phyloP scores from a whole-genome alignment of 2,113 vertebrate species.

The Vulpes ferrilata region DNA sequence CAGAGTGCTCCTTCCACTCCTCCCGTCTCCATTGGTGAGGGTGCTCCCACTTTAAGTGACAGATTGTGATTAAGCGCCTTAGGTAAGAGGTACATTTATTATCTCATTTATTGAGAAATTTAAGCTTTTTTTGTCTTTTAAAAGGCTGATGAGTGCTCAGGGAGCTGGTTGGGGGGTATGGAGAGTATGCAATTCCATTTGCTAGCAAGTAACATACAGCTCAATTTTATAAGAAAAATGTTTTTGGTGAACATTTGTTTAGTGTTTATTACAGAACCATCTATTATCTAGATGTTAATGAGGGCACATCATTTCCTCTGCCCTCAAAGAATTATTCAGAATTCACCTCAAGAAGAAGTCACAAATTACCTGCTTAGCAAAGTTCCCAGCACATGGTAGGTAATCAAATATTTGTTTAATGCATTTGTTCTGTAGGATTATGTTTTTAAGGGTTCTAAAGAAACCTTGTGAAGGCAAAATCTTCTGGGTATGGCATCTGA shows the following conservation, averaged over 20 bases:
- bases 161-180: background rate
- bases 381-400: background rate
- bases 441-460: background rate
- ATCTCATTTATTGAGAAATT: background rate
- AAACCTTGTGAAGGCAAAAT: background rate
- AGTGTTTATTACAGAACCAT: background rate
- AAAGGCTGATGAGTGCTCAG: background rate
- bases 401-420: slow-evolving; percentile 39
- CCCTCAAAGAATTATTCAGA: slow-evolving; percentile 22
- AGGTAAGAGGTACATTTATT: background rate
- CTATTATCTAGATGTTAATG: slow-evolving; percentile 7
- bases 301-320: slow-evolving; percentile 3
- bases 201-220: background rate
- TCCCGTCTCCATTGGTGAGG: background rate
- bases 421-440: background rate
- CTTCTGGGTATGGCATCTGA: background rate
- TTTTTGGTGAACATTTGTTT: background rate
- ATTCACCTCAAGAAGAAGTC: background rate
- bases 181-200: background rate
- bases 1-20: background rate
- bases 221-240: slow-evolving; percentile 3
- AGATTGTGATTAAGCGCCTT: background rate
- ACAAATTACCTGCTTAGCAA: slow-evolving; percentile 49
- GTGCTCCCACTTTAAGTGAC: background rate
- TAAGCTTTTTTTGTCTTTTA: background rate